Conservation (phyloP, 1,140 invertebrate species). For the Neotoxoptera formosana region DNA sequence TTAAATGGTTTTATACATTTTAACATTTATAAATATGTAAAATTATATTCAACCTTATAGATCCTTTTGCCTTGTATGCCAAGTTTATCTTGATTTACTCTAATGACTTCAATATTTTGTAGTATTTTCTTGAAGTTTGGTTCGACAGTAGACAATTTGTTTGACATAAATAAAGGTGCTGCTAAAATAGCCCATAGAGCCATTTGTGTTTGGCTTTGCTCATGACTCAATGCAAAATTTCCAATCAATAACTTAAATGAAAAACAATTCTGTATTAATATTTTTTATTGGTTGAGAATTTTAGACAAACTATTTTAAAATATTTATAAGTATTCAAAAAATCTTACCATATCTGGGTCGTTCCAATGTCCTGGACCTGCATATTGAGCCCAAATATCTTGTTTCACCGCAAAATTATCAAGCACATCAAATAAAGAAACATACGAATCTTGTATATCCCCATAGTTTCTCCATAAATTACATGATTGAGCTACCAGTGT, state of each 20-base stretch:
- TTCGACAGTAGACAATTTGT: slow-evolving; percentile 77
- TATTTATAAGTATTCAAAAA: background rate
- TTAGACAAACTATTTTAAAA: background rate
- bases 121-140: slow-evolving; percentile 79
- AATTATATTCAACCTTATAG: slow-evolving; percentile 62
- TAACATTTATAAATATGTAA: background rate
- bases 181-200: slow-evolving; percentile 90
- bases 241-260: slow-evolving; percentile 77
- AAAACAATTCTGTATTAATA: slow-evolving; percentile 58
- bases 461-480: slow-evolving; percentile 89
- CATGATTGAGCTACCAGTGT: slow-evolving; percentile 73
- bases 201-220: slow-evolving; percentile 87
- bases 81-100: slow-evolving; percentile 84
- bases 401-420: slow-evolving; percentile 79
- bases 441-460: slow-evolving; percentile 86
- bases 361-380: slow-evolving; percentile 90
- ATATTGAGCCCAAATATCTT: slow-evolving; percentile 73
- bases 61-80: slow-evolving; percentile 73
- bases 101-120: slow-evolving; percentile 77
- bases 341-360: slow-evolving; percentile 86
- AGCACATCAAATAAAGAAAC: slow-evolving; percentile 75
- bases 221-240: slow-evolving; percentile 84
- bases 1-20: background rate
- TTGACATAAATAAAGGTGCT: slow-evolving; percentile 89
- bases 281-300: background rate